Evolutionary conservation across 2,888 invertebrate species (phyloP).

Genomic region (Macrosiphum euphorbiae): DNA sequence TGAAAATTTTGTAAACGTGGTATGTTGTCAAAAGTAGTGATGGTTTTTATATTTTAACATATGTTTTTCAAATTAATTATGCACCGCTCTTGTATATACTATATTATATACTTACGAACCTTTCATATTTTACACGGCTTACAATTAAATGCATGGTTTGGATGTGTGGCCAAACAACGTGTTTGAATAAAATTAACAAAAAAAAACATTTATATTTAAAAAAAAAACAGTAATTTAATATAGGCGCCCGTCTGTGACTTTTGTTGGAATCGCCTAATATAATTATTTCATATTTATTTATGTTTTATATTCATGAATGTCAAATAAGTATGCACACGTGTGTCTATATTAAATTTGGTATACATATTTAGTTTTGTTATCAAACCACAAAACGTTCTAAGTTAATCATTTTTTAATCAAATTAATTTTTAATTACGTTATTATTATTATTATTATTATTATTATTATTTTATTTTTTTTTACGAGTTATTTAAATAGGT

Average conservation of each 20-base stretch:
- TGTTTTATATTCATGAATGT: not conserved
- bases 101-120: not conserved
- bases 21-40: not conserved
- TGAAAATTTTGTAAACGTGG: not conserved
- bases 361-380: not conserved
- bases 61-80: not conserved
- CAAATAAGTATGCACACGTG: conserved; percentile 7
- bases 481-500: not conserved
- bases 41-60: not conserved
- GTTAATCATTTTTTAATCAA: conserved; percentile 35
- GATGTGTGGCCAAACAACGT: not conserved
- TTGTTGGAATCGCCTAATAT: not conserved
- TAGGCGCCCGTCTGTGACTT: not conserved
- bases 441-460: not conserved
- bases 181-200: not conserved
- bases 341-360: not conserved
- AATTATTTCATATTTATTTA: conserved; percentile 30
- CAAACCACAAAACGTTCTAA: not conserved
- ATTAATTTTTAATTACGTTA: not conserved
- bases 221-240: not conserved
- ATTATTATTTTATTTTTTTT: not conserved
- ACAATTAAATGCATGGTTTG: not conserved
- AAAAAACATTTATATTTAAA: not conserved
- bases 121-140: not conserved
- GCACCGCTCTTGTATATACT: not conserved